These are phyloP conservation scores for Chloroceryle inda DNA, from an alignment of 2,797 vertebrate genomes.

Conservation along the genomic window DNA sequence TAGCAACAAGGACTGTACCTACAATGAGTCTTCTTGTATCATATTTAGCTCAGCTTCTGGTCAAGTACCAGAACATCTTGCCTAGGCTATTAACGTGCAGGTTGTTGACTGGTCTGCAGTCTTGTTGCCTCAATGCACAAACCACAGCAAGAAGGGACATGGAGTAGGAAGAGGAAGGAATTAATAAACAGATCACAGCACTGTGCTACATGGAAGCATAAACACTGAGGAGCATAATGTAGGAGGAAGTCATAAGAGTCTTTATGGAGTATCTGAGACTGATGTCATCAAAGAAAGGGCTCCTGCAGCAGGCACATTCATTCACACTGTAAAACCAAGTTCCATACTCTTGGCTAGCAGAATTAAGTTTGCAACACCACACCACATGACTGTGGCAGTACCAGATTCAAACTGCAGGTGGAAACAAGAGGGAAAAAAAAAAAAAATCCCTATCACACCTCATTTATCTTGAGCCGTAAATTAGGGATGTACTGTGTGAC, in stretches of 20 bases:
- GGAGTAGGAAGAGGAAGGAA: neutral
- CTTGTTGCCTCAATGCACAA: neutral
- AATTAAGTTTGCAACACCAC: neutral
- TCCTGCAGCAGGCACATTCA: neutral
- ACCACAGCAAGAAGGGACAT: neutral
- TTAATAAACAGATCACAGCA: neutral
- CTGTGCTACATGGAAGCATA: neutral
- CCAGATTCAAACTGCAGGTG: neutral
- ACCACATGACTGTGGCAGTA: neutral
- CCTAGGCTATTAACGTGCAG: neutral
- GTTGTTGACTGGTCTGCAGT: neutral
- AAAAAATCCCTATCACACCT: neutral
- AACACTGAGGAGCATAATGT: neutral
- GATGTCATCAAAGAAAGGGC: neutral
- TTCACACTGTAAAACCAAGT: neutral
- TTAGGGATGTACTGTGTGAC: neutral
- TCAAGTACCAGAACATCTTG: neutral
- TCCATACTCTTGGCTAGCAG: neutral
- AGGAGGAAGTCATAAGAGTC: neutral
- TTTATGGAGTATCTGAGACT: neutral
- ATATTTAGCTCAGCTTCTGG: neutral
- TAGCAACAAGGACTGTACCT: neutral
- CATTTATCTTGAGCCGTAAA: neutral
- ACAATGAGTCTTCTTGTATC: neutral
- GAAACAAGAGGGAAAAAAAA: neutral